These are phyloP conservation scores for Drosophila pseudotalamancana DNA, from an alignment of 2,888 invertebrate species.

Conservation along the genomic window DNA sequence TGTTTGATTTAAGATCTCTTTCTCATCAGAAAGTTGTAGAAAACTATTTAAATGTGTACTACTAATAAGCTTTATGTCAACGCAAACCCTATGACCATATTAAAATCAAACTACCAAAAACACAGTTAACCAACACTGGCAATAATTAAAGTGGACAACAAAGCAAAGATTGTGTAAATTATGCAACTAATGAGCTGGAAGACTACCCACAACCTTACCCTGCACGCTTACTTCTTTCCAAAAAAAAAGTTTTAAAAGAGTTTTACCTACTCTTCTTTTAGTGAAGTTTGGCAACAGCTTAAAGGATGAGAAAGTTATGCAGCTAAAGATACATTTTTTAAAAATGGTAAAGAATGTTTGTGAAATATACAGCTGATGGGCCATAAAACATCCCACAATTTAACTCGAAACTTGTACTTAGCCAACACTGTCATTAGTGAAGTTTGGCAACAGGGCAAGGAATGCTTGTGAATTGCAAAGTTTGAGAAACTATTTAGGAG, in stretches of 20 bases:
- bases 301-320: too few species aligned
- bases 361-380: background rate
- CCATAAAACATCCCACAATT: background rate
- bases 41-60: background rate
- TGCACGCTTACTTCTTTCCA: too few species aligned
- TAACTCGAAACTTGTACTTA: background rate
- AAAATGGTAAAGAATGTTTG: background rate
- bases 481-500: slow-evolving; percentile 5
- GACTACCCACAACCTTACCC: too few species aligned
- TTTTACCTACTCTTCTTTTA: too few species aligned
- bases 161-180: too few species aligned
- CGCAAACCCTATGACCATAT: background rate
- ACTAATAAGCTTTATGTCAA: slow-evolving; percentile 4
- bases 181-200: too few species aligned
- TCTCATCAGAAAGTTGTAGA: too few species aligned
- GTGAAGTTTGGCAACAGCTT: background rate
- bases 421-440: background rate
- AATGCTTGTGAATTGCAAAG: background rate
- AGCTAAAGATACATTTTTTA: too few species aligned
- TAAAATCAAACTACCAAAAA: too few species aligned
- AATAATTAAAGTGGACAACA: too few species aligned
- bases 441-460: slow-evolving; percentile 6
- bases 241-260: too few species aligned
- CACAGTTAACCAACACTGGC: background rate
- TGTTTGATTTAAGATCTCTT: too few species aligned